Conservation (phyloP, 2,888 invertebrate species). For the Tenthredo amoena region DNA sequence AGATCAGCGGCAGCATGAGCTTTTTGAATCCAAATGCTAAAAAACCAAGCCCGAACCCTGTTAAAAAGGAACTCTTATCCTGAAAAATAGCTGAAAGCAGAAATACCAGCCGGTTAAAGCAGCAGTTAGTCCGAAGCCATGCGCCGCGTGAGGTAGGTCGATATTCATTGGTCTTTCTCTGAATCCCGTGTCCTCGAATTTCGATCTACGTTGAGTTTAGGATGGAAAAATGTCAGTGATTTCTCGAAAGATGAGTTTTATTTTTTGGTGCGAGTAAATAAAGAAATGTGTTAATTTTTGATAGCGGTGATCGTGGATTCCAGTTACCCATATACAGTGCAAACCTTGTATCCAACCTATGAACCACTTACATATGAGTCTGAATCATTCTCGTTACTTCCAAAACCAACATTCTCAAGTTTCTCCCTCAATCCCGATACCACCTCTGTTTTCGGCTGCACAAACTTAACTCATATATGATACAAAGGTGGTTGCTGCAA, state of each 20-base stretch:
- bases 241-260: not conserved
- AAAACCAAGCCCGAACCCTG: constrained; percentile 85
- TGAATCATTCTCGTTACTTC: constrained; percentile 31
- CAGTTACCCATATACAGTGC: constrained; percentile 13
- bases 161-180: not conserved
- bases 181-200: not conserved
- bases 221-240: not conserved
- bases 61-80: constrained; percentile 83
- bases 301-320: not conserved
- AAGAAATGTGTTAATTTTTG: not conserved
- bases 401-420: constrained; percentile 24
- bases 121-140: constrained; percentile 75
- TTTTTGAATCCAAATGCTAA: constrained; percentile 90
- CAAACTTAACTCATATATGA: not conserved
- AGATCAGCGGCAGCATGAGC: constrained; percentile 88
- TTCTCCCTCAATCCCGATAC: not conserved
- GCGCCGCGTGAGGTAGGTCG: constrained; percentile 59
- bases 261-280: not conserved
- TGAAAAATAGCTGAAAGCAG: constrained; percentile 76
- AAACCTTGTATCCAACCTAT: not conserved
- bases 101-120: constrained; percentile 76
- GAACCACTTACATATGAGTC: not conserved
- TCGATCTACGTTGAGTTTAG: not conserved
- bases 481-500: not conserved
- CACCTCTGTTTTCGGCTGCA: not conserved